phyloP scores from a whole-genome alignment of 2,113 vertebrate genomes.

The Scalopus aquaticus region DNA sequence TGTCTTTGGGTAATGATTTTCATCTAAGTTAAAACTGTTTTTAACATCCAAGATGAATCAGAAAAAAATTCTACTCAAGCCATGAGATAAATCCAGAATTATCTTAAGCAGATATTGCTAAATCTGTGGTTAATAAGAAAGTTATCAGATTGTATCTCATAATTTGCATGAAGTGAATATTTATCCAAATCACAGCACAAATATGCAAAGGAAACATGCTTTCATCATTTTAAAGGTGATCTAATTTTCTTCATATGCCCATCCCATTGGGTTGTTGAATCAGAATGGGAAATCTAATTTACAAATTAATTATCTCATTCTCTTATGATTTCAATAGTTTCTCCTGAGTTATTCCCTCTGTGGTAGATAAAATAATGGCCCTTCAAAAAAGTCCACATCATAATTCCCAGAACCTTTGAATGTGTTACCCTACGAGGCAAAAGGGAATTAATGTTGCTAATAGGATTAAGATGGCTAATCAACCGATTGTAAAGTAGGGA shows the following conservation, averaged over 20 bases:
- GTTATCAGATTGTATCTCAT: background rate
- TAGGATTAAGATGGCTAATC: background rate
- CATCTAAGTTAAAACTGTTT: background rate
- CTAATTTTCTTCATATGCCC: background rate
- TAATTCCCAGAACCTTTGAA: background rate
- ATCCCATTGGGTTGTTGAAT: background rate
- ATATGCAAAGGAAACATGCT: background rate
- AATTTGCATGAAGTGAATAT: background rate
- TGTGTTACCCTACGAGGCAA: background rate
- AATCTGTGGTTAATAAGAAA: background rate
- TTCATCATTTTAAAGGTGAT: background rate
- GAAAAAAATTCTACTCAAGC: background rate
- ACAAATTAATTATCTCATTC: background rate
- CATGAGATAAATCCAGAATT: background rate
- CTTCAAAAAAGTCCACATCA: background rate
- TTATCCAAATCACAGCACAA: background rate
- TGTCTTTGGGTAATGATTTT: background rate
- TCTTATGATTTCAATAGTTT: background rate
- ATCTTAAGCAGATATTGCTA: background rate
- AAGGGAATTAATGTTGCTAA: background rate
- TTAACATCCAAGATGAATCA: background rate
- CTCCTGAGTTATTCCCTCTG: background rate
- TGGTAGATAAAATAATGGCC: background rate
- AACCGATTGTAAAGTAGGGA: background rate
- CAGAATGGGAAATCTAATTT: background rate